Base-by-base conservation (phyloP, 2,888 invertebrate species). In the Schizaphis graminum region DNA sequence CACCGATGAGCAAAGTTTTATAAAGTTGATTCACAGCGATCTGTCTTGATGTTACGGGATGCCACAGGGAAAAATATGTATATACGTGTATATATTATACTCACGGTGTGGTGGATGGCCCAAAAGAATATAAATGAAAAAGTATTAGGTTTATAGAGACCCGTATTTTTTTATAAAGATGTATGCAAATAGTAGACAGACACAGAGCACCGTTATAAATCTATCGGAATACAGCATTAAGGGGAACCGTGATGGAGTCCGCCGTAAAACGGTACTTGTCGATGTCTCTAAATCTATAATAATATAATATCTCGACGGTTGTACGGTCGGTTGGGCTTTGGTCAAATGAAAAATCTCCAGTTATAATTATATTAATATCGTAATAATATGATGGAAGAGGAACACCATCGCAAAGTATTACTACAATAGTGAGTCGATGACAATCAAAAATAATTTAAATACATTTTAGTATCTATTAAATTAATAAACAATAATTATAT, bases 41-140 rank as follows among this genome's bases (percentile, higher is more conserved):
- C 90, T 49, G 61, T 90, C 94, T 94, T 90, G 57, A 4, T 35
- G 35, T 85, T 85, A 61, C 41, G 8, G 8, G 56, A 86, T 28
- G 24, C 41, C 35, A 28, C 26, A 49, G 84, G 56, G 56, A 13
- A 85, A 89, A 86, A 85, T 49, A 41, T 61, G 77, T 77, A 77
- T 35, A 35, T 77, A 35, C 13, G 13, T 53, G 53, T 53, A 53
- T 53, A 53, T 21, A 16, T 53, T 53, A 53, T 53, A 93, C 77
- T n/a, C 13, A 4, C 41, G 35, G 13, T 3, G 21, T n/a, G 35
- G 13, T 3, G 28, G 41, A 13, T 24, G 56, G 47, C 49, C 90
- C 61, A 11, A 86, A 61, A 86, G 90, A 94, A 90, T 94, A 90
- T 67, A 94, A 94, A 94, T 94, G 85, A 94, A 94, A 91, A 94